A percentile compares a stretch with the other conserved stretches of the same genome.
Evolutionary conservation across 2,888 invertebrate species (phyloP).

Genomic region (Amphimallon solstitiale): DNA sequence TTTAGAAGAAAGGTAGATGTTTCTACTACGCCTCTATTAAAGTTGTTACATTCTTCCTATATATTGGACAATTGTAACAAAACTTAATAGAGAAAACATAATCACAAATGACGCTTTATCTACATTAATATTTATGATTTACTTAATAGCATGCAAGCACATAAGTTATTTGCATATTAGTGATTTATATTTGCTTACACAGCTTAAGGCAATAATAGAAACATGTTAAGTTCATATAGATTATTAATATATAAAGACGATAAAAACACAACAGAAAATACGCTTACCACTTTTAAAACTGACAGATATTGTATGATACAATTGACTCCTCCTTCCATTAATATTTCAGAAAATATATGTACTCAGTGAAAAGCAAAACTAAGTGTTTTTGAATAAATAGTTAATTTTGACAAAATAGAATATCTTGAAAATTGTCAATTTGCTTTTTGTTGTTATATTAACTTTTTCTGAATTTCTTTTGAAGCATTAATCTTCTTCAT

Average conservation of each 20-base stretch:
- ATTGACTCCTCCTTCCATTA: constrained; percentile 24
- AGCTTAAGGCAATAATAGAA: constrained; percentile 28
- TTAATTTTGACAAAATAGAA: background rate
- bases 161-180: constrained; percentile 25
- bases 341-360: constrained; percentile 4
- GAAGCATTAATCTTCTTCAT: constrained; percentile 7
- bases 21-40: constrained; percentile 28
- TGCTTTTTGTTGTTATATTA: background rate
- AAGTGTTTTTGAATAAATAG: background rate
- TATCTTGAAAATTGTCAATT: background rate
- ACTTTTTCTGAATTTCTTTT: no score
- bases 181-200: constrained; percentile 16
- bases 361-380: background rate
- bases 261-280: constrained; percentile 18
- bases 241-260: constrained; percentile 7
- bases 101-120: background rate
- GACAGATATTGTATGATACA: constrained; percentile 26
- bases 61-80: background rate
- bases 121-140: background rate
- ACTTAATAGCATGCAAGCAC: constrained; percentile 21
- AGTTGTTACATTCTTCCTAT: constrained; percentile 20
- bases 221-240: constrained; percentile 20
- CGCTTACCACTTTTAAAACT: constrained; percentile 20
- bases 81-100: background rate
- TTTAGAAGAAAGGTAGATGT: background rate